Base-by-base conservation (phyloP, 2,113 vertebrate genomes). In the Barnardius zonarius region DNA sequence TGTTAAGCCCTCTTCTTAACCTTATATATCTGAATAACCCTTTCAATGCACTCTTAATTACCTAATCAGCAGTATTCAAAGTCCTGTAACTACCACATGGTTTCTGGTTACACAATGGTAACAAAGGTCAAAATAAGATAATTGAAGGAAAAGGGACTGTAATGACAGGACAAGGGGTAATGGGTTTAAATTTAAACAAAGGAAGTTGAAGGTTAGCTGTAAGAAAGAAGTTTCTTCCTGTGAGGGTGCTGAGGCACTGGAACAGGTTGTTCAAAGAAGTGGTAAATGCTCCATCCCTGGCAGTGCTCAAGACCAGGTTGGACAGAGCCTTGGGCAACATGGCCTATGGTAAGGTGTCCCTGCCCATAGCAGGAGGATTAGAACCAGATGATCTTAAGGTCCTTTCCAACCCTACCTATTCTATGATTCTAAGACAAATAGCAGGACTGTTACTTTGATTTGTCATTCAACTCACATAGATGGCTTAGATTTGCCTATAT, bases 41-140 rank as follows among this genome's bases (percentile, higher is more conserved):
- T 69, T 75, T 57, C 24, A 31, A 54, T 19, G 28, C 12, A 33
- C 28, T 51, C 31, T 10, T 78, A 39, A 61, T 75, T 77, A 55
- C 9, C 72, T 55, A 51, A 15, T 83, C 67, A 78, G 37, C 18
- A 43, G 28, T 33, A 81, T 8, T 55, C 30, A 35, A 51, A 57
- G 13, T 7, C 22, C 72, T 51, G 55, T 23, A 57, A 9, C 14
- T 54, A 18, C 24, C n/a, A 17, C 0, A 2, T 5, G 24, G 15
- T 37, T 57, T 83, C 63, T 57, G 23, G 8, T 39, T 82, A 35
- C 23, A 44, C 30, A 76, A 20, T 15, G 18, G 8, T 22, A n/a
- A 44, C 8, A 31, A 75, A 85, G 28, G 44, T n/a, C 74, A 87
- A 72, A 48, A 59, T 5, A 55, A 81, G 39, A 49, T 8, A 76